Percentiles rank a stretch among this genome's conserved stretches.
phyloP scores from a whole-genome alignment of 92 coral and sea anemone species.

The Parazoanthus darwini region DNA sequence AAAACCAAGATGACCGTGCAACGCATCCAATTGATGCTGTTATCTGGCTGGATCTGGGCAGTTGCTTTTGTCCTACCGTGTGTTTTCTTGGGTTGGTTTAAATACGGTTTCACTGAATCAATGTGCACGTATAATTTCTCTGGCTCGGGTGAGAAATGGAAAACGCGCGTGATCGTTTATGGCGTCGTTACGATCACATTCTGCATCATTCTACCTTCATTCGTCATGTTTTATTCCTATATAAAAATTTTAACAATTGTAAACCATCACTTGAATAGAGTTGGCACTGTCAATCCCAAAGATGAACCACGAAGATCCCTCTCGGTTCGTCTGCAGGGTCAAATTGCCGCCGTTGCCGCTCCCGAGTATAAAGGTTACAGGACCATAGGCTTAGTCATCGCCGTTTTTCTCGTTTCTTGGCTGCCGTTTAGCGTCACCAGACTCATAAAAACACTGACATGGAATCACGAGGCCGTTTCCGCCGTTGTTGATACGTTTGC shows the following conservation, averaged over 20 bases:
- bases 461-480: slow-evolving; percentile 63
- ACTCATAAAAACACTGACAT: slow-evolving; percentile 53
- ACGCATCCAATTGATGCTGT: slow-evolving; percentile 32
- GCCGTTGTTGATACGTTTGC: slow-evolving; percentile 62
- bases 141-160: slow-evolving; percentile 73
- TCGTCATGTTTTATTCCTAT: slow-evolving; percentile 56
- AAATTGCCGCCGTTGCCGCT: slow-evolving; percentile 13
- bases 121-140: slow-evolving; percentile 60
- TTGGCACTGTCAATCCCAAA: not conserved
- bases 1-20: slow-evolving; percentile 42
- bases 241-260: slow-evolving; percentile 56
- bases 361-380: slow-evolving; percentile 62
- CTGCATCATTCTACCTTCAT: slow-evolving; percentile 54
- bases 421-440: slow-evolving; percentile 64
- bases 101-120: slow-evolving; percentile 57
- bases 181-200: slow-evolving; percentile 50
- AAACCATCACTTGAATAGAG: slow-evolving; percentile 50
- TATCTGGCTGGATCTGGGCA: slow-evolving; percentile 61
- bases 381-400: slow-evolving; percentile 53
- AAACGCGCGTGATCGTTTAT: slow-evolving; percentile 55
- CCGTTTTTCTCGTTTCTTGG: slow-evolving; percentile 66
- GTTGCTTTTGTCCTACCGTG: slow-evolving; percentile 57
- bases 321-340: slow-evolving; percentile 30
- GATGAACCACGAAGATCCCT: slow-evolving; percentile 6
- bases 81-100: slow-evolving; percentile 62